Base-by-base conservation (phyloP, 2,888 invertebrate species). In the Phania funesta region DNA sequence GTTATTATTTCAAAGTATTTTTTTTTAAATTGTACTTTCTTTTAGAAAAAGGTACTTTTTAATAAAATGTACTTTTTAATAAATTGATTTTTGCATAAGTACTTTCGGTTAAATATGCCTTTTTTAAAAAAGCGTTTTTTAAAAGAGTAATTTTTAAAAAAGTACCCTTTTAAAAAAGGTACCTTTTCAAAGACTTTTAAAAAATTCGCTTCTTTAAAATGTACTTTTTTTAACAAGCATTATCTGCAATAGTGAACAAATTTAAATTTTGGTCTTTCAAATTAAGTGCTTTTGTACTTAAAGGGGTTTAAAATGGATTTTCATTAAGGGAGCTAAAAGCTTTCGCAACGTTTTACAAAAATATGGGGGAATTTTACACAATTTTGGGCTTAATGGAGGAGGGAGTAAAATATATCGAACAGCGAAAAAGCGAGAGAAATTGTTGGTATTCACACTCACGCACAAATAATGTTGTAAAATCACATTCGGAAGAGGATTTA, bases 391-490 rank as follows among this genome's bases (percentile, higher is more conserved):
- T 24, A 11, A 13, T 38, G 26, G 13, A 11, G 32, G 7, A 32
- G 11, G 46, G 8, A 24, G 18, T 7, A 18, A 67, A 38, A 24
- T 4, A 50, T 26, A 22, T 38, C 9, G 26, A 67, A 67, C 38
- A 67, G 67, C 67, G 26, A 24, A 22, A 16, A 5, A 65, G 56
- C 1, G 52, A 48, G 11, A 38, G 56, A 48, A 50, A 75, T 50
- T 60, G 29, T 77, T 76, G 52, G 74, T 86, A 86, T 86, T 78
- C 88, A 90, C 90, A 91, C 91, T 91, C 91, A 91, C 91, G 91
- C 91, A 91, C 91, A 89, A 90, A 90, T 88, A 91, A 90, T 90
- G 90, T 90, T 90, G 91, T 87, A 87, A 89, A 89, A 87, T 90
- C 90, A 90, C 89, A 89, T 88, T 90, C 89, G 87, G 83, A 91